Base-by-base conservation (phyloP, 2,797 vertebrate species). In the Myotis daubentonii region DNA sequence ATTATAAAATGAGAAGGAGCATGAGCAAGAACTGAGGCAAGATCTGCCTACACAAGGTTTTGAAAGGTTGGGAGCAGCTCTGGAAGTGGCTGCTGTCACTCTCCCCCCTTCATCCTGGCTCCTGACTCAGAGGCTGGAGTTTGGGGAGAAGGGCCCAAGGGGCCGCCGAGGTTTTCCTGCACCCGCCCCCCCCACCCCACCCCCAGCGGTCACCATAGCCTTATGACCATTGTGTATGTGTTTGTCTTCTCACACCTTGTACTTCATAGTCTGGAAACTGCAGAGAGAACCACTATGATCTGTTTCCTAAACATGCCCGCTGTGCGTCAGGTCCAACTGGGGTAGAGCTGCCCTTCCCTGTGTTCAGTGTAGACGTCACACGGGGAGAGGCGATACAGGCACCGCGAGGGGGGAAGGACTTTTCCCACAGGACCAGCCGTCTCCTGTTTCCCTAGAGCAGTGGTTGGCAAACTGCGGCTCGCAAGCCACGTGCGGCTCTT, bases 161-260 rank as follows among this genome's bases (percentile, higher is more conserved):
- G 25, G 3, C 41, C 0, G 1, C 17, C 1, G 44, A 60, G 17
- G 11, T 16, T 66, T 33, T 2, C 13, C 16, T 10, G 72, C 15
- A 5, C 2, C 0, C 0, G 0, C 2, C 7, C 20, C 33, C 33
- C 41, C 55, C 17, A 0, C 11, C 15, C 0, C 11, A 1, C 2
- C 17, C 57, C 19, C 23, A 7, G 7, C 1, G 12, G 19, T 1
- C 30, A 7, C 33, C 4, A 1, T 16, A 3, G 79, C 38, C 88
- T 17, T 20, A 33, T 0, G 5, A 44, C 10, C 4, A 20, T 15
- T 17, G 22, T 41, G 36, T 6, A 0, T 10, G 28, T 13, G n/a
- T 38, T 44, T 20, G 17, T 51, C 62, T 71, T 38, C 47, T n/a
- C 41, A 1, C 7, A 2, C n/a, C 10, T 5, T 44, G 51, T 28